phyloP scores from a whole-genome alignment of 2,888 invertebrate species.

The Sisyra nigra region DNA sequence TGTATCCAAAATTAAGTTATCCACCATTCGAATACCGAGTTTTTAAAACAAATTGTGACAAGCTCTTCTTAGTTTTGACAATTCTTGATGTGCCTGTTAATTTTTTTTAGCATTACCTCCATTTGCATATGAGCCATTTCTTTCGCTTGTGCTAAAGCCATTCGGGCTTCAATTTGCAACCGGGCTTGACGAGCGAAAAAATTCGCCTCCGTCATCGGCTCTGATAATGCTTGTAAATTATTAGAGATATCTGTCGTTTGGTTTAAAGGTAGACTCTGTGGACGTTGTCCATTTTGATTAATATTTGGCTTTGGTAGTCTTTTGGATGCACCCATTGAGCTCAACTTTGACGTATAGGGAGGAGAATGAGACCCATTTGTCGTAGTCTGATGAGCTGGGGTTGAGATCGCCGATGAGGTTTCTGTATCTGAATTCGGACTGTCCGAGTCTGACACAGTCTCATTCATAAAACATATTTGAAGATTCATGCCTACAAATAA shows the following conservation, averaged over 20 bases:
- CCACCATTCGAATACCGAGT: no score
- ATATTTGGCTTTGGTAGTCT: conserved; percentile 14
- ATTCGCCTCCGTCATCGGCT: conserved; percentile 47
- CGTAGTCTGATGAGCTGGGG: conserved; percentile 29
- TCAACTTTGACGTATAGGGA: conserved; percentile 21
- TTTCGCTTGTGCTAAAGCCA: conserved; percentile 78
- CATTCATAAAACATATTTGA: conserved; percentile 93
- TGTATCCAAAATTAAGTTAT: no score
- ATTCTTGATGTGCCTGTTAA: no score
- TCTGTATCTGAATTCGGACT: conserved; percentile 62
- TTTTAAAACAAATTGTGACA: no score
- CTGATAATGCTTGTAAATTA: conserved; percentile 12
- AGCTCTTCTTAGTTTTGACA: no score
- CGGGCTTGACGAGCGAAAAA: conserved; percentile 68
- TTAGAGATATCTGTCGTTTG: conserved; percentile 29
- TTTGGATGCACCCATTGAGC: conserved; percentile 17
- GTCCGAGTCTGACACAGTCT: conserved; percentile 72
- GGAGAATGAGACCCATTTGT: conserved; percentile 27
- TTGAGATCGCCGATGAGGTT: conserved; percentile 22
- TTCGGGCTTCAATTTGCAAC: conserved; percentile 71
- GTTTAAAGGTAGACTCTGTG: conserved; percentile 24
- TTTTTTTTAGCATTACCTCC: conserved; percentile 38
- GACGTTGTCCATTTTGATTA: conserved; percentile 14
- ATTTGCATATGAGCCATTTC: conserved; percentile 85
- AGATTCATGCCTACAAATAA: conserved; percentile 70